Base-by-base conservation (phyloP, 2,888 invertebrate species). In the Lobophora halterata region DNA sequence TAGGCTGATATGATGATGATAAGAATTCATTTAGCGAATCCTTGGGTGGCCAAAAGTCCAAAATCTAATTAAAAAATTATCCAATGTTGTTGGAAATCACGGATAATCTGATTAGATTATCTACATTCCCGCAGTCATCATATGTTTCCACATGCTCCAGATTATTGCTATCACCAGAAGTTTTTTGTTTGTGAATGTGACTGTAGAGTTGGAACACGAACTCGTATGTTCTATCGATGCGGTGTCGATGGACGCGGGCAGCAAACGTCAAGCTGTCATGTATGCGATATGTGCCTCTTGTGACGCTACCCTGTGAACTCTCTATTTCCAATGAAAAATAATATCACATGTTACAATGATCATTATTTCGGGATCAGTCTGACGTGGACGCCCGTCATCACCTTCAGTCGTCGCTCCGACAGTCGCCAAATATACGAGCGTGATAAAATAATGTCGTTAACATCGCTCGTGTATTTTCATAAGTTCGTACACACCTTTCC, bases 221-320 rank as follows among this genome's bases (percentile, higher is more conserved):
- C 65, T 71, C 74, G 72, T 49, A 50, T 35, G 9, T 13, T 30
- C 24, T 57, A 40, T 40, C 61, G 65, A 67, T 68, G 59, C 45
- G 34, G 47, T 55, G 81, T 58, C 60, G 81, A 82, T 37, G 57
- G 83, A 81, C 52, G 61, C 61, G 66, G 57, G 56, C 62, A 69
- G 66, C 70, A 66, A 48, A 46, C 62, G 65, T 61, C 63, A 61
- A 63, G 45, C 56, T 60, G 64, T 58, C 56, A 52, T 34, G 40
- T 45, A 24, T 24, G 36, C 32, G 24, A n/a, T n/a, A n/a, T n/a
- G n/a, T n/a, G n/a, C n/a, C n/a, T n/a, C n/a, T n/a, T 19, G 34
- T 43, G 26, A 37, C 20, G 30, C 38, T 37, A 39, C 49, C 46
- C 39, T 46, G 49, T 46, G 40, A 48, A 46, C 33, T 43, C 32